Base-by-base conservation (phyloP, 2,113 vertebrate genomes). In the Bombycilla garrulus region DNA sequence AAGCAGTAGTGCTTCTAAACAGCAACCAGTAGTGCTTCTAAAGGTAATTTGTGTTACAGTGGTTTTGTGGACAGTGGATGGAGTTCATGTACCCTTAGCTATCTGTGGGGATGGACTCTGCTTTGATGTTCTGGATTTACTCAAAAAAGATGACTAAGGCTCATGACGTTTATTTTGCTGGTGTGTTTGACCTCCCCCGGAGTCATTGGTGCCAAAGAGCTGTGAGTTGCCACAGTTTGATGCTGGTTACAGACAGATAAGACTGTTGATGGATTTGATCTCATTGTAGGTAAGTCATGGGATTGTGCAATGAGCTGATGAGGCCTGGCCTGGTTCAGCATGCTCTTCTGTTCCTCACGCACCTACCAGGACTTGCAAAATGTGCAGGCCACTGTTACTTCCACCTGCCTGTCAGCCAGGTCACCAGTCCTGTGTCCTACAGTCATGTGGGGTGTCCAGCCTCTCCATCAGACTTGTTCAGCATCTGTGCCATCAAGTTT, bases 361-460 rank as follows among this genome's bases (percentile, higher is more conserved):
- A n/a, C 1, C 1, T 86, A 47, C 22, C n/a, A 36, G 51, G 33
- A 48, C 76, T 33, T 84, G 48, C 56, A 70, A 31, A 89, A 72
- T 6, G 6, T 24, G 15, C 54, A 53, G 67, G 4, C 22, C 9
- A 4, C n/a, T 48, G 7, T 56, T 77, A 20, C 81, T 51, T 71
- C n/a, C 38, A 12, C 33, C 20, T 25, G 17, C 17, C 42, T 71
- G 19, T 86, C 48, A 57, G 10, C 56, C 10, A 8, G n/a, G 26
- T 29, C 0, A 0, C 17, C 25, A 29, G 31, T 1, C 4, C 40
- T 58, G 44, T 61, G 19, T 35, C 3, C 0, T 28, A 3, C 0
- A 0, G 33, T 15, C 0, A 0, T 35, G 45, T 31, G n/a, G 18
- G 0, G 2, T 44, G 5, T 45, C 45, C 51, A 70, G 16, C 15